Evolutionary conservation across 2,113 vertebrate species (phyloP).

Genomic region (Mesoclemmys tuberculata): DNA sequence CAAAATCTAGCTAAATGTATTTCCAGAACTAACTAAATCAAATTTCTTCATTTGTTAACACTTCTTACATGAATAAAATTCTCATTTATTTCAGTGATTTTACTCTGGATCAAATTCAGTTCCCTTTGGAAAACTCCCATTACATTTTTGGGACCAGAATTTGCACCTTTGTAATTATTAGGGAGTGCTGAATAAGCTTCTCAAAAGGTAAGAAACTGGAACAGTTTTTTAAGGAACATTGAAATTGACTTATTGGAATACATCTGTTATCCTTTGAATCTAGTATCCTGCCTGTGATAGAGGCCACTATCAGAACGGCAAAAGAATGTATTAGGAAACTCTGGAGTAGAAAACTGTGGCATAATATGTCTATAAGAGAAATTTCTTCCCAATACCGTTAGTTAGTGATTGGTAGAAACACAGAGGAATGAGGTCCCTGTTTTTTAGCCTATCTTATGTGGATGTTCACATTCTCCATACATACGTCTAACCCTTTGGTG

Average conservation of each 20-base stretch:
- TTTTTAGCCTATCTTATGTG: background rate
- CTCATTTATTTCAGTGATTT: background rate
- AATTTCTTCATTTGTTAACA: background rate
- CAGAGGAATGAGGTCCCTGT: background rate
- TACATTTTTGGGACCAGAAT: background rate
- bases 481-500: background rate
- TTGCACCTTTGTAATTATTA: background rate
- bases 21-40: background rate
- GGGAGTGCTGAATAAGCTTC: background rate
- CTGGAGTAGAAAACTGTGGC: background rate
- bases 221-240: background rate
- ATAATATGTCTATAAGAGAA: background rate
- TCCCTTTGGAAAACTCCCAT: background rate
- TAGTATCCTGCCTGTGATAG: rapidly evolving
- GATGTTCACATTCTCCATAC: background rate
- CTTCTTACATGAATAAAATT: background rate
- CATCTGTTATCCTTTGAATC: background rate
- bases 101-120: background rate
- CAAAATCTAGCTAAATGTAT: background rate
- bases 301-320: background rate
- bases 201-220: background rate
- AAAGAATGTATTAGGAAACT: background rate
- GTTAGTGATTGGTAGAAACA: background rate
- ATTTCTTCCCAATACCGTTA: background rate
- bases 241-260: background rate